These are phyloP conservation scores for Pteria penguin DNA, from an alignment of 2,888 invertebrate genomes.

Conservation along the genomic window DNA sequence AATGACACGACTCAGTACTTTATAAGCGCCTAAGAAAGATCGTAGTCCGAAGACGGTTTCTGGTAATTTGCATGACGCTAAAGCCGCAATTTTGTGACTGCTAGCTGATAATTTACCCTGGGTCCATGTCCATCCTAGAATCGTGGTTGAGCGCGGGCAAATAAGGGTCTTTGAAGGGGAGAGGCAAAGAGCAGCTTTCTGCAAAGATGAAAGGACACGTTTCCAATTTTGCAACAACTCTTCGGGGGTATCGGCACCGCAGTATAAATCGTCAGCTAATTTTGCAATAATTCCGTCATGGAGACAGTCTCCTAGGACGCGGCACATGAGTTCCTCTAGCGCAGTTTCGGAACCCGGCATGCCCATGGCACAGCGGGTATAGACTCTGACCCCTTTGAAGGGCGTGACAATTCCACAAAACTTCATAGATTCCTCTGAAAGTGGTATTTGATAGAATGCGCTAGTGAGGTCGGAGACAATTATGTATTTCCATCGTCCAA, in stretches of 20 bases:
- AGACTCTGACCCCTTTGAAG: too few species aligned
- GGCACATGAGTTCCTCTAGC: too few species aligned
- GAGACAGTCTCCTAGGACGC: slow-evolving; percentile 48
- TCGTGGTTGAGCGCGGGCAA: slow-evolving; percentile 36
- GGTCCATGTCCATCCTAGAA: slow-evolving; percentile 55
- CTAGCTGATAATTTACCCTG: slow-evolving; percentile 44
- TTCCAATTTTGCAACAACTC: slow-evolving; percentile 42
- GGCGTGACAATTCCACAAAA: slow-evolving; percentile 54
- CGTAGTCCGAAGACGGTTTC: slow-evolving; percentile 48
- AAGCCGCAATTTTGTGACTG: too few species aligned
- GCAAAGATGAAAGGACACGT: slow-evolving; percentile 38
- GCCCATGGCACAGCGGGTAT: too few species aligned
- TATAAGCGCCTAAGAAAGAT: slow-evolving; percentile 54
- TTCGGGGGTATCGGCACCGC: slow-evolving; percentile 49
- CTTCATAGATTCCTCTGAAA: slow-evolving; percentile 46
- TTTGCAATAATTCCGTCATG: slow-evolving; percentile 50
- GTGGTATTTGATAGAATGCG: too few species aligned
- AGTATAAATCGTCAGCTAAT: slow-evolving; percentile 58
- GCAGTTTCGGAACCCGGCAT: too few species aligned
- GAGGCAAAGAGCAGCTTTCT: slow-evolving; percentile 27
- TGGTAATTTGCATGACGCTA: too few species aligned
- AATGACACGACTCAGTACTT: slow-evolving; percentile 45
- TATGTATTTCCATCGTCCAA: too few species aligned
- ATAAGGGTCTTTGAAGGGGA: slow-evolving; percentile 50
- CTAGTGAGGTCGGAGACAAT: too few species aligned